Evolutionary conservation across 1,140 invertebrate genomes (phyloP), one percentile per base, ranked within the genome.

Genomic region (Probaryconus sp.): DNA sequence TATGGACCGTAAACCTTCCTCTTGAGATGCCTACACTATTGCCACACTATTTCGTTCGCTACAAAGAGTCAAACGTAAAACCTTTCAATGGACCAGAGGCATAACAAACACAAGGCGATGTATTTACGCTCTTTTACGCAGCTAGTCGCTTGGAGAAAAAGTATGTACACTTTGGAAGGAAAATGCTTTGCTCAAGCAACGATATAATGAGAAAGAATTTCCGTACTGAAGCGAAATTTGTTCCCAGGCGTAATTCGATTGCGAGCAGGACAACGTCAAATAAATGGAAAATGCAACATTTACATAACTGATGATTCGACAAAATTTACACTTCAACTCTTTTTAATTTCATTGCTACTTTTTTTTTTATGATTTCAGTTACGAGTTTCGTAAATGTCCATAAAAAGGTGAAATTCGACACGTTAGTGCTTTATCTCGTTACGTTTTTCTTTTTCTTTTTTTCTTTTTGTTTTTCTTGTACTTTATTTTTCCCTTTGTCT

Each of bases 211-310:
- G 24, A 48, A 13, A 5, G 7, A 48, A 33, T 48, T 33, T 17
- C 26, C 28, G 45, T 11, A 13, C 45, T 6, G 10, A 33, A 48
- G 20, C 24, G 45, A n/a, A n/a, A n/a, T n/a, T 48, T 48, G 16
- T 20, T 51, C 31, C 47, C 24, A 51, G 14, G 11, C 31, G 47
- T 51, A 51, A 51, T 51, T 51, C 11, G 47, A 51, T 51, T 51
- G 31, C 18, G 11, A n/a, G n/a, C n/a, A n/a, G n/a, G n/a, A n/a
- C n/a, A n/a, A n/a, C 31, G 20, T 24, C 20, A 37, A 37, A 51
- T 51, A 51, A 51, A 51, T 51, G 31, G 47, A 51, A 51, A 51
- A 51, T 37, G 31, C 18, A 14, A 11, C 31, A 37, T 51, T 51
- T 37, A 37, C 47, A 51, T 14, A 51, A 31, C 11, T 37, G 47